A percentile compares a stretch with the other conserved stretches of the same genome.
Conservation (phyloP, 2,888 invertebrate species). For the Hydrotaea diabolus region DNA sequence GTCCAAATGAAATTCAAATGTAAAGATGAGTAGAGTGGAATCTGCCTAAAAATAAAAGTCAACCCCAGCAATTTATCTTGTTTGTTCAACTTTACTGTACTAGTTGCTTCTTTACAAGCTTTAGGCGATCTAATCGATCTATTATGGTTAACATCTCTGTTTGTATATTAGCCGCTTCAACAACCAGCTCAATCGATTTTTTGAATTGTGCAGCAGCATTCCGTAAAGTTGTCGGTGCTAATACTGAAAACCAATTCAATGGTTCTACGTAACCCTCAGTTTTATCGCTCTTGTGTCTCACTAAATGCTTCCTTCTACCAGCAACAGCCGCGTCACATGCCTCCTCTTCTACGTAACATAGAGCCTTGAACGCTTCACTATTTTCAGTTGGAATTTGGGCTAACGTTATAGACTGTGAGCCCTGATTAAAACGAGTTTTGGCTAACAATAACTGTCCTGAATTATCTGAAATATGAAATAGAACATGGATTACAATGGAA, state of each 20-base stretch:
- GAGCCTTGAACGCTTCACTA: constrained; percentile 81
- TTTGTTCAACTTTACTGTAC: constrained; percentile 40
- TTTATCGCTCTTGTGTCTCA: constrained; percentile 76
- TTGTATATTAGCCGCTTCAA: constrained; percentile 87
- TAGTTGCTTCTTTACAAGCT: constrained; percentile 42
- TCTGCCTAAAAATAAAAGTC: constrained; percentile 2
- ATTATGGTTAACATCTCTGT: constrained; percentile 81
- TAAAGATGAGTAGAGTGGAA: constrained; percentile 69
- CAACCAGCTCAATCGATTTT: constrained; percentile 85
- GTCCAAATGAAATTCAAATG: constrained; percentile 80
- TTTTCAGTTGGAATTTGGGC: constrained; percentile 86
- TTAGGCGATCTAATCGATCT: constrained; percentile 70
- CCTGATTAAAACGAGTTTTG: constrained; percentile 90
- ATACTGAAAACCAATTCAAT: constrained; percentile 92
- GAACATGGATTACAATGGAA: no score
- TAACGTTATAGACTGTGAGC: constrained; percentile 86
- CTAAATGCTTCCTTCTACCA: constrained; percentile 52
- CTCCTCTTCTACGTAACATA: constrained; percentile 78
- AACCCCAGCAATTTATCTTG: not conserved
- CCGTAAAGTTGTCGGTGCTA: constrained; percentile 90
- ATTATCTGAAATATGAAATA: constrained; percentile 82
- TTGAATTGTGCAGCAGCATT: constrained; percentile 88
- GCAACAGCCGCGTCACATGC: constrained; percentile 78
- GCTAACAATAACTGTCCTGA: constrained; percentile 82
- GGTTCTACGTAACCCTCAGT: constrained; percentile 83